phyloP scores from a whole-genome alignment of 2,888 invertebrate genomes.

The Synergus japonicus region DNA sequence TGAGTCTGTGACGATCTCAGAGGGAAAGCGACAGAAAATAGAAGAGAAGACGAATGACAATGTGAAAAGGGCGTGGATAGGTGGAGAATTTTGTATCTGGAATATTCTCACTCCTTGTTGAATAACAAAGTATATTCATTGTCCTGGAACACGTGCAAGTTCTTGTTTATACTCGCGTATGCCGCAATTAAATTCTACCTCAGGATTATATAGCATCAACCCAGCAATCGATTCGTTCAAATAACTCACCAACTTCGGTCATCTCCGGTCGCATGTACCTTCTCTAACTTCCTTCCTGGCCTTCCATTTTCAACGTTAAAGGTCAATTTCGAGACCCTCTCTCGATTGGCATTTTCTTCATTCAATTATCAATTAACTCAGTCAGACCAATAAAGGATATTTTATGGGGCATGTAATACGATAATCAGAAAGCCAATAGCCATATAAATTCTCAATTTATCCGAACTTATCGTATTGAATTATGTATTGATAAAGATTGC shows the following conservation, averaged over 20 bases:
- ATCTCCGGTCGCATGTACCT: slow-evolving; percentile 1
- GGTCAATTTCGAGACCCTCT: background rate
- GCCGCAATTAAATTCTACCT: slow-evolving; percentile 40
- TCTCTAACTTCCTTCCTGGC: slow-evolving; percentile 1
- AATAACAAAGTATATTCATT: slow-evolving; percentile 29
- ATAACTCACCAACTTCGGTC: slow-evolving; percentile 32
- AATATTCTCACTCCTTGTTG: background rate
- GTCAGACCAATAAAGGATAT: background rate
- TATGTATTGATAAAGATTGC: no score
- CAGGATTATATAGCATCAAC: slow-evolving; percentile 13
- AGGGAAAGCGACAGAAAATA: background rate
- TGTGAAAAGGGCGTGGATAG: slow-evolving; percentile 4
- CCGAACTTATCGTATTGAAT: no score
- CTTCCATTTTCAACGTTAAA: slow-evolving; percentile 10
- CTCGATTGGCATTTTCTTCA: background rate
- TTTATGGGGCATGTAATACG: background rate
- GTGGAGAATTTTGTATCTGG: slow-evolving; percentile 7
- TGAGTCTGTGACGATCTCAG: background rate
- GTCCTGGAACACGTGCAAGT: background rate
- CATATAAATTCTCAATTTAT: background rate
- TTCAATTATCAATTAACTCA: background rate
- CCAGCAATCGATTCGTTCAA: slow-evolving; percentile 9
- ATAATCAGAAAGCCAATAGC: background rate
- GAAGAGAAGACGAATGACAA: slow-evolving; percentile 6
- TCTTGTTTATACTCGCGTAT: slow-evolving; percentile 22